Base-by-base conservation (phyloP, 2,888 invertebrate species). In the Sinohyriopsis cumingii region DNA sequence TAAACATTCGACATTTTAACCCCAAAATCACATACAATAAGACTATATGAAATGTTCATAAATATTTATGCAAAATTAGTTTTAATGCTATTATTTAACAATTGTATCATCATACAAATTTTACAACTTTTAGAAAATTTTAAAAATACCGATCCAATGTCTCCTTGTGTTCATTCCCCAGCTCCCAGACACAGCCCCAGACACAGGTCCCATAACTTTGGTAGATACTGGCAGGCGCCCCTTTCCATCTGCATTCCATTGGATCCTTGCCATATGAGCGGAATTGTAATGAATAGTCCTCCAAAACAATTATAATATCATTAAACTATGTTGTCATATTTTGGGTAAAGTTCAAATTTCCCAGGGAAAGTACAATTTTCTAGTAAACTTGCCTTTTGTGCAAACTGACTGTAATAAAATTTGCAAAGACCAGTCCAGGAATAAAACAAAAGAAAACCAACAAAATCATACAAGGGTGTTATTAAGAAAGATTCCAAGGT, bases 161-260 rank as follows among this genome's bases (percentile, higher is more conserved):
- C 9, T 91, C 89, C 86, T 93, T 90, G 83, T 95, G 93, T 65
- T 89, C 89, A 20, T 92, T 87, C 80, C 93, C 91, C 33, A 96
- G 90, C 89, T 93, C 92, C 95, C 96, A 96, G 54, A 96, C 91
- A 1, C 95, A 94, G 22, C 96, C 96, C 94, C 94, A 95, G 20
- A 91, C 93, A 56, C 71, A 65, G 80, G 91, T 84, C 15, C 90
- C 88, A 5, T 91, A 90, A 57, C 91, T 91, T 1, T 94, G 93
- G 1, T 94, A 93, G 76, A 97, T 94, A n/a, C 96, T 96, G 1
- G 96, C 96, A 0, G 94, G 93, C 12, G 94, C 92, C 19, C 97
- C 97, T 73, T 92, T 90, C 97, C 97, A 97, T 79, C 93, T 88
- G 15, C 55, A 24, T 5, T 28, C 64, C 12, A 64, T 9, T 28